Evolutionary conservation across 2,797 vertebrate species (phyloP).

Genomic region (Rhynchonycteris naso): DNA sequence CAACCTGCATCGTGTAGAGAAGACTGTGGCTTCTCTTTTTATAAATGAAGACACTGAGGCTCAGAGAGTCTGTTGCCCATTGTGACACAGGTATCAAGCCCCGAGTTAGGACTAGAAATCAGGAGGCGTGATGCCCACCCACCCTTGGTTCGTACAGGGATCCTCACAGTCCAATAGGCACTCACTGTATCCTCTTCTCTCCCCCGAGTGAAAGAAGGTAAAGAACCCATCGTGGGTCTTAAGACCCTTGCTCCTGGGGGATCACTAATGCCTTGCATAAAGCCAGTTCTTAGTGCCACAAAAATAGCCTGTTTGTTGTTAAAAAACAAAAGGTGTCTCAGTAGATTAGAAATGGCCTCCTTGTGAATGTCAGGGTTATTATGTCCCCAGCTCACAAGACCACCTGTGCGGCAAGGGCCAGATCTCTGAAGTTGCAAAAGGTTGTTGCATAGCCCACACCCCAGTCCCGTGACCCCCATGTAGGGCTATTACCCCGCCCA

Average conservation of each 20-base stretch:
- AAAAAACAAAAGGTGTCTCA: not conserved
- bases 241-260: not conserved
- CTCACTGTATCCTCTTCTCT: rapidly evolving
- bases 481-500: not conserved
- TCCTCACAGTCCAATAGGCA: not conserved
- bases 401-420: not conserved
- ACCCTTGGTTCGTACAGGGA: rapidly evolving
- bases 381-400: not conserved
- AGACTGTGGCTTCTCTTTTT: not conserved
- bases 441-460: not conserved
- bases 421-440: not conserved
- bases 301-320: not conserved
- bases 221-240: not conserved
- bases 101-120: not conserved
- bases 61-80: not conserved
- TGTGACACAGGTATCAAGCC: not conserved
- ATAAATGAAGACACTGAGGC: not conserved
- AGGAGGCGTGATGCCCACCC: not conserved
- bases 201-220: not conserved
- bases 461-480: not conserved
- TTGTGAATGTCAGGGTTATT: no score
- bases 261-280: not conserved
- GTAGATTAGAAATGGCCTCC: not conserved
- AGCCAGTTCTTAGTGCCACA: not conserved
- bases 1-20: not conserved